These are phyloP conservation scores for Diogma glabrata DNA, from an alignment of 2,888 invertebrate genomes.

Conservation along the genomic window DNA sequence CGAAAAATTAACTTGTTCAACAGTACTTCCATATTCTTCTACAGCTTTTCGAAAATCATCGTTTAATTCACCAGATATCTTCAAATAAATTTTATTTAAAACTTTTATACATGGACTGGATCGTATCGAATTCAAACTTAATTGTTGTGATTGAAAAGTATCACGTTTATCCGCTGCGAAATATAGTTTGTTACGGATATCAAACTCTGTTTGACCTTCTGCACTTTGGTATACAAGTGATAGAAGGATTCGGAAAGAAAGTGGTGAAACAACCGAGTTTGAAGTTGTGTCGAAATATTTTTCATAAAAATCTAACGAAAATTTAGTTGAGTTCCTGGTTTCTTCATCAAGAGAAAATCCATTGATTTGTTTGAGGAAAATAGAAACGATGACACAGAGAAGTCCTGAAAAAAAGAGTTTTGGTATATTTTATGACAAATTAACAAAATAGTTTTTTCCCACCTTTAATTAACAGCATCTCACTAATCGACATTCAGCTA, in stretches of 20 bases:
- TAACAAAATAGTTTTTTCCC: too few relatives aligned
- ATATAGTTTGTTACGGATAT: slow-evolving; percentile 1
- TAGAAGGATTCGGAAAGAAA: slow-evolving; percentile 1
- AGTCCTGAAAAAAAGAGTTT: too few relatives aligned
- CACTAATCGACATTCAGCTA: too few relatives aligned
- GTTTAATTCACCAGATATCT: neutral
- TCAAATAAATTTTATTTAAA: slow-evolving; percentile 4
- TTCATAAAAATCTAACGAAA: neutral
- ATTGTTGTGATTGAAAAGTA: neutral
- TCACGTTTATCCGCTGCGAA: neutral
- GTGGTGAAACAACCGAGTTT: neutral
- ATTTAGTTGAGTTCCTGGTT: neutral
- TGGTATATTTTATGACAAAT: too few relatives aligned
- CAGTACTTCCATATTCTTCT: neutral
- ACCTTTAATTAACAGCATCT: too few relatives aligned
- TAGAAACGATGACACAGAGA: too few relatives aligned
- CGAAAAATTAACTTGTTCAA: slow-evolving; percentile 4
- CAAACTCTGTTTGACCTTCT: neutral
- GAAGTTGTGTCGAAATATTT: slow-evolving; percentile 6
- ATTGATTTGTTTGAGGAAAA: too few relatives aligned
- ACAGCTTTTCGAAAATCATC: neutral
- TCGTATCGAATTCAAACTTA: neutral
- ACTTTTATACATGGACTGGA: neutral
- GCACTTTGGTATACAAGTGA: neutral
- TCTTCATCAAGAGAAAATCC: too few relatives aligned